Conservation (phyloP, 1,140 invertebrate genomes). For the Holcopasites calliopsidis region DNA sequence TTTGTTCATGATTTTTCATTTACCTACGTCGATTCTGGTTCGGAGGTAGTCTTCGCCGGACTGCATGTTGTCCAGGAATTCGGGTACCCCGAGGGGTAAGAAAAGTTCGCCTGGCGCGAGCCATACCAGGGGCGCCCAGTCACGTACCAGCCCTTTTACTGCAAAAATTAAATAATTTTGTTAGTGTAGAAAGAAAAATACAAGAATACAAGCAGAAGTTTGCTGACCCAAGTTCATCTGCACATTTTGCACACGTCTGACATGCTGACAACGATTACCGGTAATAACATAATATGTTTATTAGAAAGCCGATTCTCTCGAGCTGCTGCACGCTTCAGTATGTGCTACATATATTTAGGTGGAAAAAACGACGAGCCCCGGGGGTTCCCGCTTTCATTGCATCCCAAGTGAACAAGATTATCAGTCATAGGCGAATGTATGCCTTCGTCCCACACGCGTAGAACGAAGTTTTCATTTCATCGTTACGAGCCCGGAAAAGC, state of each 20-base stretch:
- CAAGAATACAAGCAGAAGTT: neutral
- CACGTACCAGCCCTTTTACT: conserved; percentile 79
- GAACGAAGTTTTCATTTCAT: neutral
- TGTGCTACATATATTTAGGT: conserved; percentile 38
- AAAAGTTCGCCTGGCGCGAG: conserved; percentile 83
- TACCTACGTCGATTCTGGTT: conserved; percentile 80
- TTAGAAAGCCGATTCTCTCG: conserved; percentile 21
- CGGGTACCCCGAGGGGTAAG: conserved; percentile 81
- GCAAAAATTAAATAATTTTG: conserved; percentile 37
- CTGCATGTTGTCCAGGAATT: conserved; percentile 82
- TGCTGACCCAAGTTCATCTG: too few relatives aligned
- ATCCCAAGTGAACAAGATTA: neutral
- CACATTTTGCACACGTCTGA: neutral
- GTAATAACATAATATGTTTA: conserved; percentile 38
- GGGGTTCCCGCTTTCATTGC: conserved; percentile 29
- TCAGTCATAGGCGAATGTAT: neutral
- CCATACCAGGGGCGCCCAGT: conserved; percentile 85
- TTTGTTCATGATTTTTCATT: conserved; percentile 19
- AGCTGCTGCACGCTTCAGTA: neutral
- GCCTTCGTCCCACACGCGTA: neutral
- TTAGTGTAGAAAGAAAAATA: too few relatives aligned
- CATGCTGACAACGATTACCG: neutral
- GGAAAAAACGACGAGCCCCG: conserved; percentile 30
- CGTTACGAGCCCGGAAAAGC: neutral
- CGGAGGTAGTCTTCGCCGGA: conserved; percentile 78